Percentiles rank a stretch among this genome's conserved stretches.
Conservation (phyloP, 2,113 vertebrate species). For the Lagopus muta region DNA sequence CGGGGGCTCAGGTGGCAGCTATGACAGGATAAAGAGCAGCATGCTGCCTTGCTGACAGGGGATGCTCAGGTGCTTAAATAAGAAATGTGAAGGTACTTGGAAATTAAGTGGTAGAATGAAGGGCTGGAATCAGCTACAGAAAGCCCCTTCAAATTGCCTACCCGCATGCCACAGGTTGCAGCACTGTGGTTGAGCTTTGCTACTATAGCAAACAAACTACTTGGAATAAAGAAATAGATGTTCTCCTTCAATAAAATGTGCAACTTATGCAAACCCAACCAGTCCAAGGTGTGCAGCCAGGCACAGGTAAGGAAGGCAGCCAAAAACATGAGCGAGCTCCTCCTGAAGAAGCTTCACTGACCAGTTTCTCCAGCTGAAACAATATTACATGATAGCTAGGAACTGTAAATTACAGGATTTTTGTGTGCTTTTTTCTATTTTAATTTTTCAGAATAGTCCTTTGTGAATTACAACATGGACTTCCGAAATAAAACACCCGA, state of each 20-base stretch:
- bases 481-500: neutral
- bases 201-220: neutral
- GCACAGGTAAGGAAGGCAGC: neutral
- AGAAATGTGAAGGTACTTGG: constrained; percentile 25
- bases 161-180: neutral
- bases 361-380: neutral
- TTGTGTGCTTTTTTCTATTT: too few species aligned
- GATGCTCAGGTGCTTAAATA: neutral
- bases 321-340: neutral
- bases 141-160: neutral
- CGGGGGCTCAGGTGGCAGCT: constrained; percentile 53
- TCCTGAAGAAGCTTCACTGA: neutral
- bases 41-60: neutral
- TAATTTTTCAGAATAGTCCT: neutral
- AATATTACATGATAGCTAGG: neutral
- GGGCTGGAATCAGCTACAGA: constrained; percentile 1
- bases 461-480: neutral
- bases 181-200: neutral
- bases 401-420: neutral
- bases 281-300: neutral
- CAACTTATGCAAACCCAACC: neutral
- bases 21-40: neutral
- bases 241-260: neutral
- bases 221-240: neutral
- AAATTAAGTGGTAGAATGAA: neutral